These are phyloP conservation scores for Poecilia wingei DNA, from an alignment of 2,797 vertebrate species.

Conservation along the genomic window DNA sequence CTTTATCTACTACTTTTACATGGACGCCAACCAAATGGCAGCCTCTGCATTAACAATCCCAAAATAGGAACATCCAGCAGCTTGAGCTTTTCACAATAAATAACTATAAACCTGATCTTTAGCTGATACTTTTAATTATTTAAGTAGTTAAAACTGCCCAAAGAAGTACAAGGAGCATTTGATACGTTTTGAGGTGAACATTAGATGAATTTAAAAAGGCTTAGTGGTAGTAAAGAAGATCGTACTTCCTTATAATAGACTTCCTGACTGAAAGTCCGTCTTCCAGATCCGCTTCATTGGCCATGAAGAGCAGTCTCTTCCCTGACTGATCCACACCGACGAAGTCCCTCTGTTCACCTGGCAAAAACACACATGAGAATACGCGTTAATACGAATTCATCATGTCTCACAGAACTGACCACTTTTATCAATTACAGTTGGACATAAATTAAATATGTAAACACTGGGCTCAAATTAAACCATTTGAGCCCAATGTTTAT, in stretches of 20 bases:
- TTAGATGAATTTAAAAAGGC: background rate
- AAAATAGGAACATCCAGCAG: background rate
- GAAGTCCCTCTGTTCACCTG: conserved; percentile 98
- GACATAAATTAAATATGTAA: background rate
- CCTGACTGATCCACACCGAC: conserved; percentile 93
- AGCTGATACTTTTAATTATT: background rate
- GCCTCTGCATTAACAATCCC: background rate
- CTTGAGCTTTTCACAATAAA: conserved; percentile 3
- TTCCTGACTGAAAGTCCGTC: conserved; percentile 93
- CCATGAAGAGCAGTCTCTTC: conserved; percentile 95
- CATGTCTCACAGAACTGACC: background rate
- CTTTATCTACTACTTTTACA: background rate
- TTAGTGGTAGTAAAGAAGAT: conserved; percentile 6
- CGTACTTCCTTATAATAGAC: conserved; percentile 95
- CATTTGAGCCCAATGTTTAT: background rate
- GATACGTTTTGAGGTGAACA: background rate
- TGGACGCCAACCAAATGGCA: background rate
- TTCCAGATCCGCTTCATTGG: conserved; percentile 97
- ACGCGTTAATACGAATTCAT: background rate
- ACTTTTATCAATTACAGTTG: background rate
- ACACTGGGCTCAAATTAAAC: background rate
- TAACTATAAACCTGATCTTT: background rate
- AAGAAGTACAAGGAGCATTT: background rate
- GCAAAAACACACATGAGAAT: conserved; percentile 1
- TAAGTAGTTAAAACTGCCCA: background rate